Conservation (phyloP, 2,113 vertebrate species). For the Rhinolophus ferrumequinum region DNA sequence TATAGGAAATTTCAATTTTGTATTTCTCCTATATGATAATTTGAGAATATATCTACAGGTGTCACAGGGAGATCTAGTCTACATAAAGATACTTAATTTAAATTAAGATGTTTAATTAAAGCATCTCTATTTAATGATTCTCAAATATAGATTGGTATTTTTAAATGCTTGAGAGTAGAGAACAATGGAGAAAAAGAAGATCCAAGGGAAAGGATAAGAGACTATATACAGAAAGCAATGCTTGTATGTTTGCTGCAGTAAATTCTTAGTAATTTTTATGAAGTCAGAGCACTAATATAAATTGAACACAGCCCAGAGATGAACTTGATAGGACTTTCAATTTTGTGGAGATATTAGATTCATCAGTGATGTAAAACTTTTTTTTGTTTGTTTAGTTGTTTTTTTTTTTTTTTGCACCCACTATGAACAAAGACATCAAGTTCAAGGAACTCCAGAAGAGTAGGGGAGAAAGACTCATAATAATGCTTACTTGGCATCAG, state of each 20-base stretch:
- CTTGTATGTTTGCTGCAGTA: background rate
- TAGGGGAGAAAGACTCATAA: background rate
- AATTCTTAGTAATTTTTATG: background rate
- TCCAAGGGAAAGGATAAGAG: background rate
- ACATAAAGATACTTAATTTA: background rate
- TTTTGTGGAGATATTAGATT: background rate
- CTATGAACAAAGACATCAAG: background rate
- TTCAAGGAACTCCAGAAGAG: background rate
- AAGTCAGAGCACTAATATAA: background rate
- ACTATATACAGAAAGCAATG: background rate
- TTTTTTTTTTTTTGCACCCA: background rate
- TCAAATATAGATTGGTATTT: background rate
- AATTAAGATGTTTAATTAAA: background rate
- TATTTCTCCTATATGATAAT: background rate
- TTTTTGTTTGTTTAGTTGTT: too few relatives aligned
- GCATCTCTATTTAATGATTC: background rate
- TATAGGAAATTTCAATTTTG: background rate
- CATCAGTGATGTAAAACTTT: slow-evolving; percentile 20
- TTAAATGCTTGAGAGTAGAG: background rate
- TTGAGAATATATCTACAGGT: background rate
- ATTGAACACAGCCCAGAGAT: background rate
- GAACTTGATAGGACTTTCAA: background rate
- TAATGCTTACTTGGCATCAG: background rate
- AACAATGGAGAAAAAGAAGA: background rate
- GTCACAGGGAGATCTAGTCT: background rate